phyloP scores from a whole-genome alignment of 2,797 vertebrate species.

The Darevskia nairensis region DNA sequence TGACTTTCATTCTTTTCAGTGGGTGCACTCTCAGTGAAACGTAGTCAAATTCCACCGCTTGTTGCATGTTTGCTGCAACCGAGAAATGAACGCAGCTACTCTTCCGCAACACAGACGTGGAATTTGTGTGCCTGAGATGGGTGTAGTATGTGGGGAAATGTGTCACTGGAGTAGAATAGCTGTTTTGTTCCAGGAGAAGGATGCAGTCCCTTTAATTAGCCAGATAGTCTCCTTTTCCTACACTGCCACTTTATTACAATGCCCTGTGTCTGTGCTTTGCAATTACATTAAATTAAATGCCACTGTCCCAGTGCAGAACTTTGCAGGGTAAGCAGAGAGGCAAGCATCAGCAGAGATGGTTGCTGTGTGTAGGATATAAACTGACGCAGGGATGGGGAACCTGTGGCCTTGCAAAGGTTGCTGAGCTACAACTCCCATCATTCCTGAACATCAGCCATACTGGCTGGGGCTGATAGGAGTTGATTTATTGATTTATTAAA shows the following conservation, averaged over 20 bases:
- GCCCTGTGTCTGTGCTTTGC: not conserved
- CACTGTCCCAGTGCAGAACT: not conserved
- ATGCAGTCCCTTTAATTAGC: slow-evolving; percentile 19
- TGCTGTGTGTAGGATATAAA: not conserved
- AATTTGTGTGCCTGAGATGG: slow-evolving; percentile 1
- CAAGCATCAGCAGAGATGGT: not conserved
- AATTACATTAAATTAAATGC: slow-evolving; percentile 28
- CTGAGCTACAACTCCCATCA: not conserved
- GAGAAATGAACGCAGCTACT: too few species aligned
- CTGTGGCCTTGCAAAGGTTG: not conserved
- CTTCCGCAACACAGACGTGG: not conserved
- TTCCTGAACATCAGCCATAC: not conserved
- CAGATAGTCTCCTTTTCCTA: not conserved
- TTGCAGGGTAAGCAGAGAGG: not conserved
- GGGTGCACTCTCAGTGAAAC: too few species aligned
- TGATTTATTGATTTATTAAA: too few species aligned
- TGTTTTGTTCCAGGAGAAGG: not conserved
- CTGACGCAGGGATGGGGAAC: not conserved
- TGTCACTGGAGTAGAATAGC: not conserved
- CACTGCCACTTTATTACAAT: slow-evolving; percentile 10
- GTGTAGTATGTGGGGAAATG: not conserved
- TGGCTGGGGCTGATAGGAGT: not conserved
- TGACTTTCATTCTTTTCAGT: too few species aligned
- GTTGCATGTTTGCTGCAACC: not conserved
- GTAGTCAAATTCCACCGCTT: not conserved